A percentile compares a stretch with the other conserved stretches of the same genome.
Conservation (phyloP, 1,140 invertebrate genomes). For the Drosophila pseudoobscura region DNA sequence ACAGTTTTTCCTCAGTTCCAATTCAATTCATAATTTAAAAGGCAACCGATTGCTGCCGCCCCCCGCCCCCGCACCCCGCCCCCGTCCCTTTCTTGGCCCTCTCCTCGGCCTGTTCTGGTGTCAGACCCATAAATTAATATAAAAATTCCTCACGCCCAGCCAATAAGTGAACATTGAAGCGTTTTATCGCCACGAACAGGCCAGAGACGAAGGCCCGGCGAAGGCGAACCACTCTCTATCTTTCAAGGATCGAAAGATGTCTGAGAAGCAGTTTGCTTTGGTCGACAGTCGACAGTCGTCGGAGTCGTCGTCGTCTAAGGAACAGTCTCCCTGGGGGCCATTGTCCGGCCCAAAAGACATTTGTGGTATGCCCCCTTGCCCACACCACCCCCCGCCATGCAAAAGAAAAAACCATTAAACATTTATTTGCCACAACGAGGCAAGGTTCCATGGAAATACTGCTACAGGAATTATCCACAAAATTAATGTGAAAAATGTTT, state of each 20-base stretch:
- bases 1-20: slow-evolving; percentile 36
- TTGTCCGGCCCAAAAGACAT: slow-evolving; percentile 47
- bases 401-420: slow-evolving; percentile 44
- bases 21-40: slow-evolving; percentile 81
- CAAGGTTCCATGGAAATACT: neutral
- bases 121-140: slow-evolving; percentile 77
- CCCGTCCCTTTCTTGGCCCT: neutral
- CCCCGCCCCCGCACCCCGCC: slow-evolving; percentile 2
- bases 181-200: slow-evolving; percentile 62
- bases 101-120: slow-evolving; percentile 23
- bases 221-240: neutral
- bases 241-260: slow-evolving; percentile 53
- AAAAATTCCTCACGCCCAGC: slow-evolving; percentile 81
- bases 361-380: slow-evolving; percentile 44
- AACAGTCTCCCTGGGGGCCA: slow-evolving; percentile 15
- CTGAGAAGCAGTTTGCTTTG: slow-evolving; percentile 71
- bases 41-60: slow-evolving; percentile 49
- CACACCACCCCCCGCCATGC: neutral
- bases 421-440: slow-evolving; percentile 46
- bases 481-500: too few relatives aligned
- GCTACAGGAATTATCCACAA: slow-evolving; percentile 7
- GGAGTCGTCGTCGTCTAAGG: neutral
- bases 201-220: neutral
- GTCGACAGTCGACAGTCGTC: slow-evolving; percentile 2
- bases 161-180: slow-evolving; percentile 76